Percentiles rank a stretch among this genome's conserved stretches.
Conservation (phyloP, 2,113 vertebrate species). For the Empidonax alnorum region DNA sequence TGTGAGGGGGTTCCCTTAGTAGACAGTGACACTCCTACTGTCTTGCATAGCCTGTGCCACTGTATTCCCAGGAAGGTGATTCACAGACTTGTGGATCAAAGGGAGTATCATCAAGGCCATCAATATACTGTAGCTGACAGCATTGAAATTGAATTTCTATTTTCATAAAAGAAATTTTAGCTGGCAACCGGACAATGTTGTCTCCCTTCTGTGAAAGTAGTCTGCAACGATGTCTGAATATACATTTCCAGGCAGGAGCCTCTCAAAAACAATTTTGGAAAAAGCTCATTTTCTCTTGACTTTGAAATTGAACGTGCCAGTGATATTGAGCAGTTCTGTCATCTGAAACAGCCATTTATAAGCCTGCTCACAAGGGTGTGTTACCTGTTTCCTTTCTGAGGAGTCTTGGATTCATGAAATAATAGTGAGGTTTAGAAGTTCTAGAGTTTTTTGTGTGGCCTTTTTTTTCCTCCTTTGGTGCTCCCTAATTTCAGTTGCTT, state of each 20-base stretch:
- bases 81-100: neutral
- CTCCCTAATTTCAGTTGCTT: neutral
- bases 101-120: neutral
- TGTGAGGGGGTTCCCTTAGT: neutral
- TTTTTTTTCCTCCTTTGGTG: accelerated
- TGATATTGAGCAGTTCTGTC: neutral
- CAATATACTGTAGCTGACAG: neutral
- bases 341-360: neutral
- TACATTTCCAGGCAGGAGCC: neutral
- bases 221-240: neutral
- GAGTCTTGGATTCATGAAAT: neutral
- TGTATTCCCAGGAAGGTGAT: neutral
- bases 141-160: constrained; percentile 13
- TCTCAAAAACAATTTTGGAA: neutral
- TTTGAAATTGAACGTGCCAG: neutral
- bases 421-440: neutral
- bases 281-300: constrained; percentile 13
- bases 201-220: neutral
- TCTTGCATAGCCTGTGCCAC: neutral
- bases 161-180: constrained; percentile 26
- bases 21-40: neutral
- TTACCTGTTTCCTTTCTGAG: neutral
- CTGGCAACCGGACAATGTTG: neutral
- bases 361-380: neutral
- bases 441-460: neutral